These are phyloP conservation scores for Cyclina sinensis DNA, from an alignment of 1,140 invertebrate species.

Conservation along the genomic window DNA sequence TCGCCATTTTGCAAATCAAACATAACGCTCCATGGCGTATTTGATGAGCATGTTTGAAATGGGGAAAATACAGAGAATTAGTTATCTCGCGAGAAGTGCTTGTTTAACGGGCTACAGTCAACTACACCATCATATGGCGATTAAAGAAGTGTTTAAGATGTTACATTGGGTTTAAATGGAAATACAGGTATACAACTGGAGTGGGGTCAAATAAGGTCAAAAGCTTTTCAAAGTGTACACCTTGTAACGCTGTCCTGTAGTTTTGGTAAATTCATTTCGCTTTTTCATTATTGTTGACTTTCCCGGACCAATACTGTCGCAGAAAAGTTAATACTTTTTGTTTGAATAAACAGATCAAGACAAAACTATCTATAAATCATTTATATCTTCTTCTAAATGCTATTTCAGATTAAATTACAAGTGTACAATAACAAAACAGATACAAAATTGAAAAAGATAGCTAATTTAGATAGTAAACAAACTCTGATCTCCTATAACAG, in stretches of 20 bases:
- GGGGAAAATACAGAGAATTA: constrained; percentile 5
- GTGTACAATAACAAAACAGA: too few relatives aligned
- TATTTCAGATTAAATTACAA: too few relatives aligned
- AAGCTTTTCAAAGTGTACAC: constrained; percentile 33
- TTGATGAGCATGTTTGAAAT: not conserved
- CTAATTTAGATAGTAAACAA: too few relatives aligned
- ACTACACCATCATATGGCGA: constrained; percentile 10
- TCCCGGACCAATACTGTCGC: too few relatives aligned
- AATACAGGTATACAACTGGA: constrained; percentile 22
- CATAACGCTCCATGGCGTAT: not conserved
- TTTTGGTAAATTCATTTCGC: not conserved
- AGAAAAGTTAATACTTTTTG: too few relatives aligned
- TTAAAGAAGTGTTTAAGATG: constrained; percentile 26
- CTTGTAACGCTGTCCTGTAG: constrained; percentile 21
- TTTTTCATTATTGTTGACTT: not conserved
- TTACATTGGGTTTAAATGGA: constrained; percentile 24
- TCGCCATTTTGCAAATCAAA: not conserved
- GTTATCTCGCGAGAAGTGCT: constrained; percentile 18
- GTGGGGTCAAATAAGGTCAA: constrained; percentile 14
- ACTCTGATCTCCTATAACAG: too few relatives aligned
- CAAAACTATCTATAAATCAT: too few relatives aligned
- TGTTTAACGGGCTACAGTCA: constrained; percentile 5
- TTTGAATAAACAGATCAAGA: too few relatives aligned
- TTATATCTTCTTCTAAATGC: too few relatives aligned
- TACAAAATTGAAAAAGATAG: too few relatives aligned